phyloP scores from a whole-genome alignment of 2,888 invertebrate genomes.

The Dryadula phaetusa region DNA sequence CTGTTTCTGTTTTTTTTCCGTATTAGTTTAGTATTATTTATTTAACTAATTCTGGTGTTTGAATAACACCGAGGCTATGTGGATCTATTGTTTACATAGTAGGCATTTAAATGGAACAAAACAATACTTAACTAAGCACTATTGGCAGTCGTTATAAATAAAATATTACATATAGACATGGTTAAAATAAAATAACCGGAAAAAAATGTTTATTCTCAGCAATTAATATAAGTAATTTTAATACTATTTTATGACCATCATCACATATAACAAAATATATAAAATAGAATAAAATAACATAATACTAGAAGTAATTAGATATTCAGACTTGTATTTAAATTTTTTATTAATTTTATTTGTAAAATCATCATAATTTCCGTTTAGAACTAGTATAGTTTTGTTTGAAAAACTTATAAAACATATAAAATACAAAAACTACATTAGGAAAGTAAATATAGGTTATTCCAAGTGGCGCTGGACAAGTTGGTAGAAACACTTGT shows the following conservation, averaged over 20 bases:
- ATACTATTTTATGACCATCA: not conserved
- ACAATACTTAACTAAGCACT: not conserved
- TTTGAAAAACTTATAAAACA: conserved; percentile 89
- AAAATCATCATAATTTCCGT: not conserved
- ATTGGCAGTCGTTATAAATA: not conserved
- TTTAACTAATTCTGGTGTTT: not conserved
- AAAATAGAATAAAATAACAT: not conserved
- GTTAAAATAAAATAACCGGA: not conserved
- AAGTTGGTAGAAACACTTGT: conserved; percentile 82
- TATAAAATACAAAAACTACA: conserved; percentile 86
- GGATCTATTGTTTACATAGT: conserved; percentile 16
- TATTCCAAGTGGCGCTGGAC: conserved; percentile 80
- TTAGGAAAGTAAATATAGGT: conserved; percentile 85
- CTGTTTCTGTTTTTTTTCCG: not conserved
- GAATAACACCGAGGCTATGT: not conserved
- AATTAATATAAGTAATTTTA: too few relatives aligned
- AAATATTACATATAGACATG: not conserved
- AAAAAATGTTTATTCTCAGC: too few relatives aligned
- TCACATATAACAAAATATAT: not conserved
- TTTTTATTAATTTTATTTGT: not conserved
- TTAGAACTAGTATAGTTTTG: conserved; percentile 73
- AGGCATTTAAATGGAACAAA: conserved; percentile 14
- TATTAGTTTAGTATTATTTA: not conserved
- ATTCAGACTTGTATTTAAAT: not conserved
- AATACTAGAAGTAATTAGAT: not conserved